phyloP scores from a whole-genome alignment of 2,888 invertebrate species.

The Cephus spinipes region DNA sequence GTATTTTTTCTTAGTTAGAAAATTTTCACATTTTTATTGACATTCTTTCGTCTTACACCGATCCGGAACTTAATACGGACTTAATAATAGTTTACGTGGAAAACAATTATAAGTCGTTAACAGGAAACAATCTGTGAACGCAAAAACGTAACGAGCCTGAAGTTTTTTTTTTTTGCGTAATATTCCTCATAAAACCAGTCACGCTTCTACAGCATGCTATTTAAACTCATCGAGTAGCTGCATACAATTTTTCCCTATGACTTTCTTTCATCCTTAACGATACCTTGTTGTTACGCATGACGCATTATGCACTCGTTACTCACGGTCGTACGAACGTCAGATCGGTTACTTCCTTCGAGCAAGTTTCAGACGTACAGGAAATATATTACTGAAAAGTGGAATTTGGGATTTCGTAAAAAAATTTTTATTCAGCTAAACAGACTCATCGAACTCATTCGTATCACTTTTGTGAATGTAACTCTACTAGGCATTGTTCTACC shows the following conservation, averaged over 20 bases:
- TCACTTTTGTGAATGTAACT: background rate
- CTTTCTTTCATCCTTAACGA: background rate
- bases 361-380: background rate
- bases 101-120: constrained; percentile 44
- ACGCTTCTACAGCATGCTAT: constrained; percentile 26
- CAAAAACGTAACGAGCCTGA: constrained; percentile 35
- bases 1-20: background rate
- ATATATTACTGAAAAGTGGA: background rate
- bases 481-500: constrained; percentile 6
- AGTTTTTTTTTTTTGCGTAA: constrained; percentile 38
- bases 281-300: background rate
- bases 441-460: too few species aligned
- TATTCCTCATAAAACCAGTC: constrained; percentile 38
- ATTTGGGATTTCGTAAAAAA: background rate
- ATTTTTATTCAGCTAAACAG: too few species aligned
- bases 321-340: background rate
- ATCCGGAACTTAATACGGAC: background rate
- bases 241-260: background rate
- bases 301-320: background rate
- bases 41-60: background rate
- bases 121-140: constrained; percentile 32
- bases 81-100: constrained; percentile 40
- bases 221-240: background rate
- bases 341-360: background rate
- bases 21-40: background rate